Evolutionary conservation across 1,140 invertebrate species (phyloP), one percentile per base, ranked within the genome.

Genomic region (Zaprionus tsacasi): DNA sequence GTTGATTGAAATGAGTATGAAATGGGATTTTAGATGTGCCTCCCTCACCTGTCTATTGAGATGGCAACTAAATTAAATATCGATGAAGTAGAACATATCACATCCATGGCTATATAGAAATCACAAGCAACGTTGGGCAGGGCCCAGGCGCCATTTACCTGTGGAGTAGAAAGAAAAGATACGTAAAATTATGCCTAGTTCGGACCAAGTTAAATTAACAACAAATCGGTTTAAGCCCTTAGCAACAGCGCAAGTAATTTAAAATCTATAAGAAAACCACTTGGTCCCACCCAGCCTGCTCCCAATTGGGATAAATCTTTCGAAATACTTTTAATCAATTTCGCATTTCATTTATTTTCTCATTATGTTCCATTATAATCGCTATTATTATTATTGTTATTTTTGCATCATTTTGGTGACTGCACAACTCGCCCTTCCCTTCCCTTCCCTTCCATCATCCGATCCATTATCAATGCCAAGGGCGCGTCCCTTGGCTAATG

Each of bases 41-140:
- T n/a, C n/a, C n/a, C n/a, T 95, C 94, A 99, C 98, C 99, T 98
- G 95, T 99, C 98, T 93, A 99, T 97, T 86, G 98, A 99, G 93
- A 99, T 99, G 82, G 99, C 98, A 74, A 99, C 98, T 82, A 99
- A 95, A 94, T 98, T 99, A 93, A 99, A 98, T 92, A 99, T 99
- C 90, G 98, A 99, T 82, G 98, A 99, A 35, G 99, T 99, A 88
- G 98, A 99, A 93, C 98, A 99, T 71, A 97, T 98, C 73, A 99
- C 99, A 93, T 99, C 99, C 96, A 98, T 98, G 8, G 98, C 98
- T 91, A 99, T 99, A 95, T 99, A 99, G 93, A 99, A 97, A 94
- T 99, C 98, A 93, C 99, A 99, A 25, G 99, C 95, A 81, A 97
- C 95, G 61, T 96, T 95, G 43, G 98, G 98, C 69, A 99, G 94